These are phyloP conservation scores for Drosophila trapezifrons DNA, from an alignment of 1,140 invertebrate genomes.

Conservation along the genomic window DNA sequence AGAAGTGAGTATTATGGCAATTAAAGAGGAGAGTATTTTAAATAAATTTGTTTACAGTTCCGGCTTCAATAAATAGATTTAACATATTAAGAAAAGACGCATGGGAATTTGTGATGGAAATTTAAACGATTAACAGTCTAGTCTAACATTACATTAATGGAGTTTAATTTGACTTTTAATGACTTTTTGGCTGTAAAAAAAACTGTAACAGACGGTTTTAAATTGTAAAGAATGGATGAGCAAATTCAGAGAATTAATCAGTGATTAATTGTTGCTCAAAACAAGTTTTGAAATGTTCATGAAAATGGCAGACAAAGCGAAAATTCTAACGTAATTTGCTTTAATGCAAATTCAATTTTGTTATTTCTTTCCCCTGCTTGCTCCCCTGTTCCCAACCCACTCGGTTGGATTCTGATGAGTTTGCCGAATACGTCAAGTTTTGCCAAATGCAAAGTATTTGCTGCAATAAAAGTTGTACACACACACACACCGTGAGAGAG, in stretches of 20 bases:
- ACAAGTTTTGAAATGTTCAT: constrained; percentile 15
- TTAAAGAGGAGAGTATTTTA: neutral
- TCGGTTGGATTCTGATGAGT: constrained; percentile 34
- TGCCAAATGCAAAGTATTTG: constrained; percentile 34
- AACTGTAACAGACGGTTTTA: neutral
- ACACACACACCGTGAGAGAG: constrained; percentile 6
- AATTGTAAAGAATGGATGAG: neutral
- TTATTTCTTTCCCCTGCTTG: constrained; percentile 10
- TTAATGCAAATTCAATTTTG: constrained; percentile 49
- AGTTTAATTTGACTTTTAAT: no score
- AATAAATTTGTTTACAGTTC: neutral
- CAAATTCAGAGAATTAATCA: constrained; percentile 5
- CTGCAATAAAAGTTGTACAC: constrained; percentile 22
- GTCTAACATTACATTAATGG: no score
- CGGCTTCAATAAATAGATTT: neutral
- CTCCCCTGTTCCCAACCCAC: neutral
- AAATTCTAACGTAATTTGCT: constrained; percentile 37
- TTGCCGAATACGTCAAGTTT: constrained; percentile 57
- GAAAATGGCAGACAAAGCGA: constrained; percentile 12
- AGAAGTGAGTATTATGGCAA: no score
- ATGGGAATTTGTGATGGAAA: neutral
- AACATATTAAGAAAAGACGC: neutral
- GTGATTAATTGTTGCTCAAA: constrained; percentile 34
- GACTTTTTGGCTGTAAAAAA: neutral
- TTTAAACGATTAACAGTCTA: neutral